Base-by-base conservation (phyloP, 2,888 invertebrate species). In the Drosophila kambysellisi region DNA sequence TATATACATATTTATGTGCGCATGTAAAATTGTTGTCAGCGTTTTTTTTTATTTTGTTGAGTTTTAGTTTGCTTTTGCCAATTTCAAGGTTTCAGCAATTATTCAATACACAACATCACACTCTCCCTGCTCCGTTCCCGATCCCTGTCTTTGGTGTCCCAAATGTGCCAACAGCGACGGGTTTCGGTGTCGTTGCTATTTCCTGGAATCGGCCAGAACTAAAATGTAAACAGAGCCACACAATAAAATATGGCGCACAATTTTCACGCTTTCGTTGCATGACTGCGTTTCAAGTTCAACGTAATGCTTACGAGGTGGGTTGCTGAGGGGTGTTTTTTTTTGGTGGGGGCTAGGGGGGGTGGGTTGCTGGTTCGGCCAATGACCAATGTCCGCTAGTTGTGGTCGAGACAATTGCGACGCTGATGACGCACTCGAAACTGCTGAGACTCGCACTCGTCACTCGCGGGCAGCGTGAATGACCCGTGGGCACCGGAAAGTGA, bases 1-100 rank as follows among this genome's bases (percentile, higher is more conserved):
- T 60, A 52, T 30, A 4, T 5, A 5, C 15, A 20, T 52, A 2
- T 43, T 2, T 75, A 63, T 83, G 70, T 71, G 4, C 15, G 17
- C 2, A 35, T 25, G 81, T 85, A 85, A 83, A 41, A 56, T 68
- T 33, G 35, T 33, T 64, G 79, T 70, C 76, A 69, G 72, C 79
- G 35, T 67, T 72, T 70, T 56, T 25, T 25, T 61, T 58, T 15
- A 11, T 15, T 39, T 46, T 46, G 25, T 46, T 46, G 25, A 30
- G 48, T 52, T 70, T 67, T 37, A 46, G 56, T 72, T 66, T 56
- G 71, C 65, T 70, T 63, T 62, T 32, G 64, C 12, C 59, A 68
- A 71, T 81, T 82, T 84, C 82, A 82, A 85, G 85, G 85, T 81
- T 73, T 85, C 85, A 87, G 88, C 84, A 84, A 79, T 85, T 84